Evolutionary conservation across 2,797 vertebrate genomes (phyloP).

Genomic region (Masticophis lateralis): DNA sequence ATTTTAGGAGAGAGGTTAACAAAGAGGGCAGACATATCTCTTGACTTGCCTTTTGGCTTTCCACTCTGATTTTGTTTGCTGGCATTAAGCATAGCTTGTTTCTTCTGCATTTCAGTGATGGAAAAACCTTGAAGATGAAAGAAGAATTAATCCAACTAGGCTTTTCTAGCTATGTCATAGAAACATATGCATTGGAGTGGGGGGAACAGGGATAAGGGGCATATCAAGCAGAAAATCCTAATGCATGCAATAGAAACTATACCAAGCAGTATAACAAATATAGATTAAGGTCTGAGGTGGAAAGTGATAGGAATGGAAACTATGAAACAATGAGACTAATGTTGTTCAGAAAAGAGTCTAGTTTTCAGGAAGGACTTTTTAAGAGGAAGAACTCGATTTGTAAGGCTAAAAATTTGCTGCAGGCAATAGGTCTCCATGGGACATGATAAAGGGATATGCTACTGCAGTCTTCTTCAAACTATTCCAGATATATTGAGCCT

Average conservation of each 20-base stretch:
- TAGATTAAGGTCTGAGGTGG: not conserved
- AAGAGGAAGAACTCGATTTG: not conserved
- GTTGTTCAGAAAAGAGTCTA: not conserved
- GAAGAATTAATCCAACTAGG: not conserved
- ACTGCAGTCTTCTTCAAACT: not conserved
- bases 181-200: not conserved
- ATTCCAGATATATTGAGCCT: not conserved
- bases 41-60: slow-evolving; percentile 87
- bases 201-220: not conserved
- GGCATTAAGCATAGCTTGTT: slow-evolving; percentile 93
- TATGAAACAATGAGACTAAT: not conserved
- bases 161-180: not conserved
- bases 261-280: not conserved
- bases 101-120: slow-evolving; percentile 92
- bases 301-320: not conserved
- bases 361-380: not conserved
- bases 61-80: slow-evolving; percentile 84
- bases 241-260: not conserved
- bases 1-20: not conserved
- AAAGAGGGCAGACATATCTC: not conserved
- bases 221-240: not conserved
- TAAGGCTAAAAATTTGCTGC: not conserved
- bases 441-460: not conserved
- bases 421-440: not conserved
- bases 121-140: slow-evolving; percentile 79